These are phyloP conservation scores for Drosophila paramelanica DNA, from an alignment of 2,888 invertebrate genomes.

Conservation along the genomic window DNA sequence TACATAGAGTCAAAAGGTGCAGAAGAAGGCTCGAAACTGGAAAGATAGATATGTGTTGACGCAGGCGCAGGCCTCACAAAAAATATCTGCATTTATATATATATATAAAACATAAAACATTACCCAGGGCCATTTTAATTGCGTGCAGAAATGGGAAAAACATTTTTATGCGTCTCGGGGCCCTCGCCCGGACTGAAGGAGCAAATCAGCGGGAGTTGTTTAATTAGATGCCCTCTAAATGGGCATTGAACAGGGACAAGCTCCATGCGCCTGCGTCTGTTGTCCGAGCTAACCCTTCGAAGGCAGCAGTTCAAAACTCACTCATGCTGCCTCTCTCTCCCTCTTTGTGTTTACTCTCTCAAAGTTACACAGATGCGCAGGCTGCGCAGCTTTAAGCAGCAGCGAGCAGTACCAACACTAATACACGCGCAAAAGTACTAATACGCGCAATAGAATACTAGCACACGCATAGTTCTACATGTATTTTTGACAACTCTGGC, in stretches of 20 bases:
- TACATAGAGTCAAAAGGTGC: conserved; percentile 22
- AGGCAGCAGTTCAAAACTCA: neutral
- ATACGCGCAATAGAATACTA: conserved; percentile 2
- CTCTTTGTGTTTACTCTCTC: neutral
- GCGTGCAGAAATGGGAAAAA: conserved; percentile 53
- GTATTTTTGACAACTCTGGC: conserved; percentile 4
- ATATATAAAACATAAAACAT: conserved; percentile 13
- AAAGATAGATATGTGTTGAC: conserved; percentile 48
- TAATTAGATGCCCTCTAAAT: conserved; percentile 52
- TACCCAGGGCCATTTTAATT: conserved; percentile 58
- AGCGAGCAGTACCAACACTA: neutral
- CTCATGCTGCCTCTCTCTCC: neutral
- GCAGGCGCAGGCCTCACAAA: conserved; percentile 18
- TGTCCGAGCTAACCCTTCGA: conserved; percentile 9
- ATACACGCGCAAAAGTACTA: neutral
- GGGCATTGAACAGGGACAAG: conserved; percentile 19
- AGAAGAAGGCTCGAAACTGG: conserved; percentile 36
- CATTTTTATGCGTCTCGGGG: neutral
- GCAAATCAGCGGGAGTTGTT: conserved; percentile 23
- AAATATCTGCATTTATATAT: neutral
- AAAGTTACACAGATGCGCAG: neutral
- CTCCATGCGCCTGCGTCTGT: conserved; percentile 52
- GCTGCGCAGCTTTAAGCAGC: conserved; percentile 2
- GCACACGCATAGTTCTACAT: neutral
- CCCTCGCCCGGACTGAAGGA: conserved; percentile 18